These are phyloP conservation scores for Anoplolepis gracilipes DNA, from an alignment of 1,140 invertebrate genomes.

Conservation along the genomic window DNA sequence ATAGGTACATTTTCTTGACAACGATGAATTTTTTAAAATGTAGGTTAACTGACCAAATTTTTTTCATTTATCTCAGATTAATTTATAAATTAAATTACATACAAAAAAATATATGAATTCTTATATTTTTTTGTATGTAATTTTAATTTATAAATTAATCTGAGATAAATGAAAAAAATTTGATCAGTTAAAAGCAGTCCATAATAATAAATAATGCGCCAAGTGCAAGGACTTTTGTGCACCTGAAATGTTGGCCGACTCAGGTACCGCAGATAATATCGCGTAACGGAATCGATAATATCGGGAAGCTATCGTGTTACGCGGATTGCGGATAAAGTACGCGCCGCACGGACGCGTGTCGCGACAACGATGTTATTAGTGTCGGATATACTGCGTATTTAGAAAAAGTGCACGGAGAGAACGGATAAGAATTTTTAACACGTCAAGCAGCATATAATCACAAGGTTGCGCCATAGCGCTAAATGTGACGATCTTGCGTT, in stretches of 20 bases:
- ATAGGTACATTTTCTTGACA: not conserved
- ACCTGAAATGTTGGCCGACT: constrained; percentile 16
- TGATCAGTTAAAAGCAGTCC: not conserved
- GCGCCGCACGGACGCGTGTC: not conserved
- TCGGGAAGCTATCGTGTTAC: constrained; percentile 63
- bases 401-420: not conserved
- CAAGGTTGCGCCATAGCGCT: not conserved
- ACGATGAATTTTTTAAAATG: no score
- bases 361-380: not conserved
- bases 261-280: constrained; percentile 16
- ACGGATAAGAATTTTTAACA: not conserved
- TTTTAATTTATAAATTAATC: no score
- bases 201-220: constrained; percentile 46
- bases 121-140: no score
- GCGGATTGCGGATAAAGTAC: constrained; percentile 54
- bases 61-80: no score
- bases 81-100: no score
- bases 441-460: not conserved
- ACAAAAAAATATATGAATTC: no score
- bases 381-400: constrained; percentile 5
- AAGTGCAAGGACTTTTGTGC: constrained; percentile 36
- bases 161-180: no score
- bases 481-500: not conserved
- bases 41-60: no score
- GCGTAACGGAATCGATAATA: constrained; percentile 69